phyloP scores from a whole-genome alignment of 2,888 invertebrate genomes.

The Eilema caniola region DNA sequence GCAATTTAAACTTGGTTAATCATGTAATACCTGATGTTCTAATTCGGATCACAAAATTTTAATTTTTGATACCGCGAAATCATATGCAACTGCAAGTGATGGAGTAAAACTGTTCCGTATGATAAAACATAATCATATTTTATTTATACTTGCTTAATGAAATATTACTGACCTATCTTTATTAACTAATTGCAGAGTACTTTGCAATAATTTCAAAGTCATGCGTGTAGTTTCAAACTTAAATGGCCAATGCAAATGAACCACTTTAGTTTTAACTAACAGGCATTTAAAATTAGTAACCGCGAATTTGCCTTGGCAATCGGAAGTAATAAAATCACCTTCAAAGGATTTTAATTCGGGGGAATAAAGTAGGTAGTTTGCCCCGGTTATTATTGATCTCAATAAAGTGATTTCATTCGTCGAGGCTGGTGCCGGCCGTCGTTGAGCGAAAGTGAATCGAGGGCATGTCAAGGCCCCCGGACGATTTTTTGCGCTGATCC shows the following conservation, averaged over 20 bases:
- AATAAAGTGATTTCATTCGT: conserved; percentile 53
- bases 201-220: conserved; percentile 18
- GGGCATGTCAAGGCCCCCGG: conserved; percentile 60
- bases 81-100: neutral
- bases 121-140: neutral
- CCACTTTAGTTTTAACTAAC: conserved; percentile 35
- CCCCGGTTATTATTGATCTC: conserved; percentile 41
- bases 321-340: conserved; percentile 32
- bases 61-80: conserved; percentile 1
- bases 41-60: neutral
- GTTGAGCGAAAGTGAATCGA: conserved; percentile 66
- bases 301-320: conserved; percentile 20
- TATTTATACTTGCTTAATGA: neutral
- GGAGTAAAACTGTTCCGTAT: conserved; percentile 10
- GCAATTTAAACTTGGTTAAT: conserved; percentile 14
- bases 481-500: conserved; percentile 61
- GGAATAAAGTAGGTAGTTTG: conserved; percentile 27
- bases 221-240: conserved; percentile 9
- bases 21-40: conserved; percentile 12
- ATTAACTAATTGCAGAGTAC: conserved; percentile 10
- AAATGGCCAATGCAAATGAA: conserved; percentile 32
- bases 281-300: conserved; percentile 31
- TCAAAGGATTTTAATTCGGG: conserved; percentile 27
- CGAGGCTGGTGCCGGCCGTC: conserved; percentile 37
- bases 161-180: neutral